Base-by-base conservation (phyloP, 2,113 vertebrate genomes). In the Sprattus sprattus region DNA sequence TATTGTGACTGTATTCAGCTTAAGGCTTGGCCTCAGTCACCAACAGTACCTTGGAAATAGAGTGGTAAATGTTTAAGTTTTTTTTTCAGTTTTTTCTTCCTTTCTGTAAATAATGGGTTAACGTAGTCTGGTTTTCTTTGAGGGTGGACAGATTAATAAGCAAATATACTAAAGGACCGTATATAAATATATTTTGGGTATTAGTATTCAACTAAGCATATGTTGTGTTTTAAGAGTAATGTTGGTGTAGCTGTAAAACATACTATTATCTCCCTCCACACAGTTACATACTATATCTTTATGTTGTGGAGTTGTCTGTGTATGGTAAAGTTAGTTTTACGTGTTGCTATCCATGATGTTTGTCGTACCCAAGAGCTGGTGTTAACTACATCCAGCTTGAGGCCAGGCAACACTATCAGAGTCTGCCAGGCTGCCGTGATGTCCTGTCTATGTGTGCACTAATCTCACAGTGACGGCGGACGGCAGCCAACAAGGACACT, bases 1-100 rank as follows among this genome's bases (percentile, higher is more conserved):
- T 92, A 88, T 92, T 91, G 92, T 93, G 93, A 90, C 91, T 92
- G 93, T 93, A 91, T 90, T 82, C 93, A 90, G 88, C 91, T 83
- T 81, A 88, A 92, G 84, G 71, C 16, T 47, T 60, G 44, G 86
- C 88, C 82, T 85, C 64, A 50, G 78, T 85, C 82, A 86, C 85
- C 52, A 83, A 57, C 85, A 89, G 88, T 90, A 87, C 87, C 45
- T 84, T 67, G 6, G 83, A 85, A 85, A n/a, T 85, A 87, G 86
- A 82, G 82, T 47, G 81, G 71, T 49, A 82, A 18, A 18, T 82
- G 52, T 83, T 45, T 49, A 84, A 28, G 32, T 1, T 45, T 83
- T 84, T 86, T 83, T 64, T 84, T 39, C 39, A 1, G 39, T 82
- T 80, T 45, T 86, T 71, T 25, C 81, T 82, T 87, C 81, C 45